A percentile compares a stretch with the other conserved stretches of the same genome.
Evolutionary conservation across 2,888 invertebrate species (phyloP).

Genomic region (Nomada ruficornis): DNA sequence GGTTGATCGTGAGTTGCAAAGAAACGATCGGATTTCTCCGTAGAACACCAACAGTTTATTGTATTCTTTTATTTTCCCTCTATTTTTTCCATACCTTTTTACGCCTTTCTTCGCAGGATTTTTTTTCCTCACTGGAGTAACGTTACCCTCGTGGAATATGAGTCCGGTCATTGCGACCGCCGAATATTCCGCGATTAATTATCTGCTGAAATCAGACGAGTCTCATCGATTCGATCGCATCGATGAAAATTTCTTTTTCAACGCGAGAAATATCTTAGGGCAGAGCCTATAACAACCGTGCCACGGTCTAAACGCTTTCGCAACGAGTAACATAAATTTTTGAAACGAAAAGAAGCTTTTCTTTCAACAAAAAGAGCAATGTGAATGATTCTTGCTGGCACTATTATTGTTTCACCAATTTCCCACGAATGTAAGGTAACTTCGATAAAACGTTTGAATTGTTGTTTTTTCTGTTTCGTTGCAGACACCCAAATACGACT

Average conservation of each 20-base stretch:
- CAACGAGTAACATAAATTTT: too few species aligned
- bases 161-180: not conserved
- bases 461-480: constrained; percentile 63
- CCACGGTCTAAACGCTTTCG: too few species aligned
- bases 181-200: constrained; percentile 18
- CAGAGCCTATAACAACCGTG: too few species aligned
- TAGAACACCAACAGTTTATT: not conserved
- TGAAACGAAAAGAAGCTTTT: too few species aligned
- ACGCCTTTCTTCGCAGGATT: not conserved
- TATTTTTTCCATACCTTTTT: too few species aligned
- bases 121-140: not conserved
- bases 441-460: not conserved
- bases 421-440: not conserved
- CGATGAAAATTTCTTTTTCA: constrained; percentile 21
- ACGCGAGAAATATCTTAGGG: too few species aligned
- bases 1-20: constrained; percentile 49
- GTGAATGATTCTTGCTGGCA: not conserved
- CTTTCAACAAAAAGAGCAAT: not conserved
- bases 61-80: too few species aligned
- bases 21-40: constrained; percentile 47
- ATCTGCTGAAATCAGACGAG: constrained; percentile 2
- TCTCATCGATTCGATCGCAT: constrained; percentile 3
- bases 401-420: too few species aligned
- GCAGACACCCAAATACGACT: constrained; percentile 87
- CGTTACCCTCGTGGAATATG: constrained; percentile 7